Conservation (phyloP, 2,888 invertebrate species). For the Hanleya hanleyi region DNA sequence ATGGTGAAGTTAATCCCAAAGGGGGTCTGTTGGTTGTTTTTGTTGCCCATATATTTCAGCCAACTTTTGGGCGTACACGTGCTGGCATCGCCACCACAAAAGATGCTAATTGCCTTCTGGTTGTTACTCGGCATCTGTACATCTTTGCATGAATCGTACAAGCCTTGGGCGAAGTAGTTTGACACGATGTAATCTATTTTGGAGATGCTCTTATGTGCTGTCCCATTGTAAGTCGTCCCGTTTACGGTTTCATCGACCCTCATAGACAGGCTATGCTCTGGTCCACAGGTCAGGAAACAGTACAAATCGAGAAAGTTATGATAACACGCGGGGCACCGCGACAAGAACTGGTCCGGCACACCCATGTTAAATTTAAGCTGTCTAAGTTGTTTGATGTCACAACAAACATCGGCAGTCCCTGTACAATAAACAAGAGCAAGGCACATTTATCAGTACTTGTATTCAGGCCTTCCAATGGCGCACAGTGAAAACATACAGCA, state of each 20-base stretch:
- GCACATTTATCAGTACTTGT: too few species aligned
- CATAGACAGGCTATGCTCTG: slow-evolving; percentile 84
- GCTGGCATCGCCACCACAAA: slow-evolving; percentile 86
- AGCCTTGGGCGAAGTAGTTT: slow-evolving; percentile 81
- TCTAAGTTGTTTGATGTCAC: slow-evolving; percentile 59
- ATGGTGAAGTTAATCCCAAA: slow-evolving; percentile 72
- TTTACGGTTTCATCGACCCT: slow-evolving; percentile 75
- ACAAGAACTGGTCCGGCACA: slow-evolving; percentile 81
- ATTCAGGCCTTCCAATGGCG: too few species aligned
- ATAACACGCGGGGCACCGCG: slow-evolving; percentile 90
- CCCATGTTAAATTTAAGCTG: slow-evolving; percentile 73
- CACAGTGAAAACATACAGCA: too few species aligned
- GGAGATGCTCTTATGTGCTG: slow-evolving; percentile 35
- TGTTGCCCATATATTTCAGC: slow-evolving; percentile 74
- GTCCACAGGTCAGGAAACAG: slow-evolving; percentile 89
- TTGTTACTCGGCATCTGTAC: slow-evolving; percentile 88
- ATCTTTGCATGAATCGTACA: slow-evolving; percentile 87
- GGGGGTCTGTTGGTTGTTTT: slow-evolving; percentile 61
- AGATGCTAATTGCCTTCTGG: slow-evolving; percentile 81
- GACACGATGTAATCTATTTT: slow-evolving; percentile 83
- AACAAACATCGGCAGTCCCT: slow-evolving; percentile 59
- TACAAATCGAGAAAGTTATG: slow-evolving; percentile 87
- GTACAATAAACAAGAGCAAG: too few species aligned
- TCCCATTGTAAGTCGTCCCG: neutral
- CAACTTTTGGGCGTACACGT: slow-evolving; percentile 80